Conservation (phyloP, 2,113 vertebrate species). For the Microcebus murinus region DNA sequence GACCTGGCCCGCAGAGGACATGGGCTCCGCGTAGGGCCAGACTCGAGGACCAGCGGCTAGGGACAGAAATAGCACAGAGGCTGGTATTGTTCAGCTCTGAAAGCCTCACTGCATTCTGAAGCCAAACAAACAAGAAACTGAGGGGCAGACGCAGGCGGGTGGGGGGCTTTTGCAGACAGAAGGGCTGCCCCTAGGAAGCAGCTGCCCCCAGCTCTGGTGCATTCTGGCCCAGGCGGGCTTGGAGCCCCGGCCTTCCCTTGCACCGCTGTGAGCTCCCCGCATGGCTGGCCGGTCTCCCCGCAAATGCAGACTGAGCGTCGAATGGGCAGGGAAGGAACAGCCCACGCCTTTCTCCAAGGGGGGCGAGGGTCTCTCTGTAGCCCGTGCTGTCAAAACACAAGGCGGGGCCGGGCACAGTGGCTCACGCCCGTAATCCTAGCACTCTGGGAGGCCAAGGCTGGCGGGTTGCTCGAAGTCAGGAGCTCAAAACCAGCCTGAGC, state of each 20-base stretch:
- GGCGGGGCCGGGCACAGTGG: too few species aligned
- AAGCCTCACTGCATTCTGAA: neutral
- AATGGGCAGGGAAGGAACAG: neutral
- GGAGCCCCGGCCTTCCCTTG: neutral
- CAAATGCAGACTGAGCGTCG: neutral
- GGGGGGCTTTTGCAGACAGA: neutral
- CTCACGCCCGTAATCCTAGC: too few species aligned
- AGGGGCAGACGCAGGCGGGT: neutral
- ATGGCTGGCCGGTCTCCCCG: neutral
- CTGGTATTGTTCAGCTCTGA: neutral
- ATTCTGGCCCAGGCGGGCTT: accelerated
- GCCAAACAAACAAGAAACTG: neutral
- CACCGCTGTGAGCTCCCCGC: too few species aligned
- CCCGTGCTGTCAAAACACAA: too few species aligned
- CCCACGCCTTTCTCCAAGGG: accelerated
- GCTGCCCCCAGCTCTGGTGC: neutral
- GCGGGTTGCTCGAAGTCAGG: too few species aligned
- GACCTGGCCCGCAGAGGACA: neutral
- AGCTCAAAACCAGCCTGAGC: too few species aligned
- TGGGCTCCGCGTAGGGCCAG: neutral
- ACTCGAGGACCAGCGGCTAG: neutral
- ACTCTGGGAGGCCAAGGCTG: too few species aligned
- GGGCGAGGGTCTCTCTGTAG: neutral
- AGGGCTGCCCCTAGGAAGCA: neutral
- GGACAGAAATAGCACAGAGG: slow-evolving; percentile 8